Percentiles rank a stretch among this genome's conserved stretches.
Evolutionary conservation across 2,888 invertebrate species (phyloP).

Genomic region (Nemotelus pantherinus): DNA sequence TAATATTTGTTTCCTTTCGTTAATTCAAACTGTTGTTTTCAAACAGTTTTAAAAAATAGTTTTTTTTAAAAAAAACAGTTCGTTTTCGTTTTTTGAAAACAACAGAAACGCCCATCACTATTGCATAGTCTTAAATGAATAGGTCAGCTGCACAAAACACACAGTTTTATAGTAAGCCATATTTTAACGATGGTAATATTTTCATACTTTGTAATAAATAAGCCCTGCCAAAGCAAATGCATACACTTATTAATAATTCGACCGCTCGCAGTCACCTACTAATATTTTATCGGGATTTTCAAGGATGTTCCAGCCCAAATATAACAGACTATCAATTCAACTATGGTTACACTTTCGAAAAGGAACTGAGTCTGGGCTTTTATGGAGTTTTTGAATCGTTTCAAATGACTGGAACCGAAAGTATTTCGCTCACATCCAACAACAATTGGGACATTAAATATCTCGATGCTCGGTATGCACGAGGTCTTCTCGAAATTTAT

Average conservation of each 20-base stretch:
- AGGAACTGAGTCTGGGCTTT: slow-evolving; percentile 30
- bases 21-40: no score
- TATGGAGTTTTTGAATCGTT: slow-evolving; percentile 43
- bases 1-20: no score
- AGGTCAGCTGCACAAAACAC: no score
- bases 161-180: no score
- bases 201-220: no score
- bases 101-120: no score
- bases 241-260: background rate
- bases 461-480: slow-evolving; percentile 54
- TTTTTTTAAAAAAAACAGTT: no score
- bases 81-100: no score
- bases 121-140: no score
- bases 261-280: background rate
- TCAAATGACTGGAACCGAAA: slow-evolving; percentile 51
- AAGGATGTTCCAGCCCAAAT: slow-evolving; percentile 44
- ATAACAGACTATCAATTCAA: slow-evolving; percentile 29
- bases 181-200: no score
- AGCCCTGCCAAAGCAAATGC: no score
- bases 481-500: slow-evolving; percentile 46
- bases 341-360: slow-evolving; percentile 28
- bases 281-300: background rate
- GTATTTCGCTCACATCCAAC: slow-evolving; percentile 14
- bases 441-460: slow-evolving; percentile 48
- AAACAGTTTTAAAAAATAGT: no score